Conservation (phyloP, 2,888 invertebrate species). For the Lamellibrachia columna region DNA sequence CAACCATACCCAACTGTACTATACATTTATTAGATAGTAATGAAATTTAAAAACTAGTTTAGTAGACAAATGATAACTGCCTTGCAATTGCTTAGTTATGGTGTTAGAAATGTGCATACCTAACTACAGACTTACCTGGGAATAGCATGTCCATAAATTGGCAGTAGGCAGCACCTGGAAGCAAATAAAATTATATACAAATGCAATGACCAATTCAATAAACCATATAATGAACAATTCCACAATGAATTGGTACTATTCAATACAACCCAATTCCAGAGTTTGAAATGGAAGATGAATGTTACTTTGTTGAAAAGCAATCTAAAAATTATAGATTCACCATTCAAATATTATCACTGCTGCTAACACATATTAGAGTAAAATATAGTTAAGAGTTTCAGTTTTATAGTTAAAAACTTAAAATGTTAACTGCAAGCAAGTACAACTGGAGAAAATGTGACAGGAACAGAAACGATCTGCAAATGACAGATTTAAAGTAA, state of each 20-base stretch:
- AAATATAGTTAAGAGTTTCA: too few species aligned
- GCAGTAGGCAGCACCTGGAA: conserved; percentile 87
- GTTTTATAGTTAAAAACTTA: too few species aligned
- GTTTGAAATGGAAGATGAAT: not conserved
- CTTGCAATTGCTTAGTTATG: not conserved
- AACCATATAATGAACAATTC: not conserved
- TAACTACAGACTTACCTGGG: conserved; percentile 70
- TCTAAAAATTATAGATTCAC: too few species aligned
- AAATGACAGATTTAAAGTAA: too few species aligned
- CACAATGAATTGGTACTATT: not conserved
- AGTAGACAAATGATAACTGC: too few species aligned
- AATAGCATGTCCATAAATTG: conserved; percentile 99
- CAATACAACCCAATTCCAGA: not conserved
- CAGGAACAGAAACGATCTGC: too few species aligned
- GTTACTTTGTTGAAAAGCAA: too few species aligned
- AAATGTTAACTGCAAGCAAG: too few species aligned
- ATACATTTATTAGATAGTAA: not conserved
- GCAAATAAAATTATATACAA: not conserved
- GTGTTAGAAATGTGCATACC: not conserved
- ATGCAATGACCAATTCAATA: not conserved
- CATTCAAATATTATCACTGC: too few species aligned
- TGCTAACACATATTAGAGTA: too few species aligned
- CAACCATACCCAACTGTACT: not conserved
- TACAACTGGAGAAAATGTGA: too few species aligned
- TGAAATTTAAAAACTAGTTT: too few species aligned